These are phyloP conservation scores for Lepidurus packardi DNA, from an alignment of 1,140 invertebrate genomes.

Conservation along the genomic window DNA sequence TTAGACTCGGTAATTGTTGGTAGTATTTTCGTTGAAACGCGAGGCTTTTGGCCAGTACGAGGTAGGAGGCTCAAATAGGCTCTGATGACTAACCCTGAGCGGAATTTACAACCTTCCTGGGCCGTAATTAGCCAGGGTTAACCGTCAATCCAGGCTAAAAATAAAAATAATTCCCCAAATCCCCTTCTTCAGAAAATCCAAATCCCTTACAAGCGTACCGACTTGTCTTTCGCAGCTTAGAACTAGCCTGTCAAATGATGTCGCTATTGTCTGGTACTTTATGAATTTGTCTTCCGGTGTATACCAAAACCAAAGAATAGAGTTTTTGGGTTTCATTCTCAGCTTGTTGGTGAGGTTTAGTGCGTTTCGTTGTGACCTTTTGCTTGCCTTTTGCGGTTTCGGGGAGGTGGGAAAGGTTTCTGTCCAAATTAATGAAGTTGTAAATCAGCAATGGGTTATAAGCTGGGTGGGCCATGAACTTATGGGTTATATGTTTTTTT, in stretches of 20 bases:
- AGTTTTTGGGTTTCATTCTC: too few relatives aligned
- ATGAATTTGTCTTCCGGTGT: neutral
- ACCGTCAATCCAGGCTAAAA: neutral
- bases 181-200: neutral
- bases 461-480: neutral
- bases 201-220: neutral
- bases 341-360: neutral
- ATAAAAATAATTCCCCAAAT: neutral
- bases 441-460: conserved; percentile 9
- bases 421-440: conserved; percentile 19
- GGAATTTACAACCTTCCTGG: neutral
- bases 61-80: neutral
- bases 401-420: neutral
- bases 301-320: too few relatives aligned
- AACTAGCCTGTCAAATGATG: neutral
- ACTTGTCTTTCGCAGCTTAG: neutral
- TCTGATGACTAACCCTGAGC: neutral
- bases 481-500: neutral
- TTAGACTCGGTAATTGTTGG: neutral
- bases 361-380: neutral
- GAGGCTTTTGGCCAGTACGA: neutral
- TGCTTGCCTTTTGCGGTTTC: neutral
- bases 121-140: neutral
- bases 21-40: neutral
- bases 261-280: neutral